Conservation (phyloP, 2,888 invertebrate genomes). For the Steinernema scapterisci region DNA sequence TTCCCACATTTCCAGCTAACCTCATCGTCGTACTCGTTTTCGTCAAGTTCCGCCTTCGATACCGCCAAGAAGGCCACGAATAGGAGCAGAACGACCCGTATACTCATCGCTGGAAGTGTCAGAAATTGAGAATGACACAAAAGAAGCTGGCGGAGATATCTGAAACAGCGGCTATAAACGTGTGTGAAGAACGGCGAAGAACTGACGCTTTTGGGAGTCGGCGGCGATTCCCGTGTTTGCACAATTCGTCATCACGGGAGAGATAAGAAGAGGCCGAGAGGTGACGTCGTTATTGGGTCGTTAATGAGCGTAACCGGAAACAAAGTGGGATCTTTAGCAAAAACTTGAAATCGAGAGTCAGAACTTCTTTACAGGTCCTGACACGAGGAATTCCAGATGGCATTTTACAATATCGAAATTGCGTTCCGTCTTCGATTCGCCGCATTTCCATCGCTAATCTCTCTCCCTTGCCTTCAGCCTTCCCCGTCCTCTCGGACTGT, state of each 20-base stretch:
- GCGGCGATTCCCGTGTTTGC: neutral
- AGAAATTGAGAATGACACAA: neutral
- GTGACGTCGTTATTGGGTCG: neutral
- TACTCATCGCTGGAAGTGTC: too few relatives aligned
- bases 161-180: neutral
- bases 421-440: too few relatives aligned
- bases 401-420: too few relatives aligned
- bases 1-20: neutral
- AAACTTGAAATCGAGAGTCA: too few relatives aligned
- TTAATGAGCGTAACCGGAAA: neutral
- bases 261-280: neutral
- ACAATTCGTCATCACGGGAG: neutral
- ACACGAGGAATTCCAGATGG: too few relatives aligned
- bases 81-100: neutral
- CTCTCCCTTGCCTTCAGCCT: too few relatives aligned
- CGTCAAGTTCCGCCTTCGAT: neutral
- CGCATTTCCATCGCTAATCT: too few relatives aligned
- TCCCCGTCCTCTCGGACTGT: too few relatives aligned
- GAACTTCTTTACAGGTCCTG: too few relatives aligned
- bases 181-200: constrained; percentile 2
- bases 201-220: neutral
- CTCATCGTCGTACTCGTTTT: constrained; percentile 16
- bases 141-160: neutral
- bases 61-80: neutral
- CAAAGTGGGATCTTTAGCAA: neutral